A percentile compares a stretch with the other conserved stretches of the same genome.
Conservation (phyloP, 2,888 invertebrate species). For the Sisyra terminalis region DNA sequence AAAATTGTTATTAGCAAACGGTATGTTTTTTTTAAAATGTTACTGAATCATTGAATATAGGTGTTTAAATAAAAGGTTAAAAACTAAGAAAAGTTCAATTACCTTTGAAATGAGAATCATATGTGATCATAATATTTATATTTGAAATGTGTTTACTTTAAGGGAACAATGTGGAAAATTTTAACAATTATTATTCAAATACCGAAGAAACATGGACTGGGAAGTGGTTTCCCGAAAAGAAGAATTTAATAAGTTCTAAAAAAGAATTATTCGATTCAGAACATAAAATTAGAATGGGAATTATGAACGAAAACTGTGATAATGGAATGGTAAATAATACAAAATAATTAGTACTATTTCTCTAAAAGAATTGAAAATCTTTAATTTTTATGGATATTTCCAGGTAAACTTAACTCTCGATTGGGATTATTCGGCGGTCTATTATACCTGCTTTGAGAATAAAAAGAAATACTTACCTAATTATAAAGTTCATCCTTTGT, state of each 20-base stretch:
- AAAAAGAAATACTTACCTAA: slow-evolving; percentile 30
- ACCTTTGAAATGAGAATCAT: too few relatives aligned
- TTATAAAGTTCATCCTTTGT: slow-evolving; percentile 26
- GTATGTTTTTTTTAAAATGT: too few relatives aligned
- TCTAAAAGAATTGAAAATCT: slow-evolving; percentile 15
- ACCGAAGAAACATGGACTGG: slow-evolving; percentile 21
- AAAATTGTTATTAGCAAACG: too few relatives aligned
- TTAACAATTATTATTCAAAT: background rate
- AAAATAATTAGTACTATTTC: slow-evolving; percentile 14
- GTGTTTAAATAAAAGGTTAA: too few relatives aligned
- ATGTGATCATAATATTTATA: too few relatives aligned
- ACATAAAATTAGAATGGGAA: slow-evolving; percentile 38
- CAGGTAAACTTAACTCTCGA: slow-evolving; percentile 42
- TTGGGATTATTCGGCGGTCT: slow-evolving; percentile 37
- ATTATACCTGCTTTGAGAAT: slow-evolving; percentile 42
- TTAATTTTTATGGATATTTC: slow-evolving; percentile 13
- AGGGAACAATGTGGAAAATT: too few relatives aligned
- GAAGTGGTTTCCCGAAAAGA: slow-evolving; percentile 25
- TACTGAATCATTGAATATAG: too few relatives aligned
- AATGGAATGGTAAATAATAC: slow-evolving; percentile 39
- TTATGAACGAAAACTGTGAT: slow-evolving; percentile 36
- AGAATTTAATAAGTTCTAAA: slow-evolving; percentile 10
- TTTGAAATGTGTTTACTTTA: too few relatives aligned
- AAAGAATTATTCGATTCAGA: slow-evolving; percentile 16
- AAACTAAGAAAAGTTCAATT: too few relatives aligned